phyloP scores from a whole-genome alignment of 2,113 vertebrate genomes.

The Chaenocephalus aceratus region DNA sequence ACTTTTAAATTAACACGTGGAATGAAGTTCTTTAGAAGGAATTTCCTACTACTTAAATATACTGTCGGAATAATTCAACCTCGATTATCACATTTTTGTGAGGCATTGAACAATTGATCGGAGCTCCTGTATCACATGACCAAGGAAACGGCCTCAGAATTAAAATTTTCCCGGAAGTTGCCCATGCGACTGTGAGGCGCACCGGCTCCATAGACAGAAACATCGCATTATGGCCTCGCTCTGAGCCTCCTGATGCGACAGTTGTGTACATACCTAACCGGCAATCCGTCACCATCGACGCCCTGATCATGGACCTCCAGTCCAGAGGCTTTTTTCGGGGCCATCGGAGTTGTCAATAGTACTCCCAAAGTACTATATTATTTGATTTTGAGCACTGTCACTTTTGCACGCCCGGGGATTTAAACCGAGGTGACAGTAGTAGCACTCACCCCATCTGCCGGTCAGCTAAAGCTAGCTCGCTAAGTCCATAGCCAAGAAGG shows the following conservation, averaged over 20 bases:
- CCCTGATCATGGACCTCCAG: conserved; percentile 85
- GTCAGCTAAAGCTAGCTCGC: conserved; percentile 72
- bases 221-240: conserved; percentile 80
- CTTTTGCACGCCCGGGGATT: conserved; percentile 82
- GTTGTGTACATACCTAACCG: conserved; percentile 73
- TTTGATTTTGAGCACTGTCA: conserved; percentile 75
- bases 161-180: conserved; percentile 81
- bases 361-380: conserved; percentile 77
- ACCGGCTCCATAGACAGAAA: conserved; percentile 76
- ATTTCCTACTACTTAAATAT: too few species aligned
- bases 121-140: conserved; percentile 72
- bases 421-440: conserved; percentile 83
- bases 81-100: background rate
- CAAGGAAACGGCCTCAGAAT: conserved; percentile 55
- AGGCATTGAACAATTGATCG: background rate
- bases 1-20: too few species aligned
- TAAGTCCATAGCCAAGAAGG: conserved; percentile 75
- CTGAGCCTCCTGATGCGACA: conserved; percentile 70
- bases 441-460: conserved; percentile 73
- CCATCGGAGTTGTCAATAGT: conserved; percentile 78
- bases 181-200: conserved; percentile 77
- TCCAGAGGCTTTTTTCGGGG: conserved; percentile 81
- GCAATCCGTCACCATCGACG: conserved; percentile 87
- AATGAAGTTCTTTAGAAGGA: too few species aligned
- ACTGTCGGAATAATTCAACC: too few species aligned